Base-by-base conservation (phyloP, 1,140 invertebrate species). In the Panagrolaimus sp. region DNA sequence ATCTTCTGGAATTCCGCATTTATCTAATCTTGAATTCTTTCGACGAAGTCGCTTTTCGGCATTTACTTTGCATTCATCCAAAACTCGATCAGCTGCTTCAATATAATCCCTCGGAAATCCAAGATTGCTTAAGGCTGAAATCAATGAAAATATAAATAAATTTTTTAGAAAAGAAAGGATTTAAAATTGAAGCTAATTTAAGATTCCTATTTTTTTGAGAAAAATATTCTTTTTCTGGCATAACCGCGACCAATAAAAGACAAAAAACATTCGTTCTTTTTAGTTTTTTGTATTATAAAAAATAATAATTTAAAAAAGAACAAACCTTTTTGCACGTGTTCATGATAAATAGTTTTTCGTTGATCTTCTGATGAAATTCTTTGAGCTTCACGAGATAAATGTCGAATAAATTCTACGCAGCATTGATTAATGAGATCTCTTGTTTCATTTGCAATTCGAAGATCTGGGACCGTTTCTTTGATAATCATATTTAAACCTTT, bases 21-120 rank as follows among this genome's bases (percentile, higher is more conserved):
- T 84, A 70, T 84, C 82, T 21, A 83, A 72, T 24, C 81, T 71
- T 17, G 83, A 83, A 63, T 84, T 83, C 71, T 84, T 84, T 44
- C 83, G 73, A 73, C 79, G 79, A 48, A 81, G 46, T 63, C 79
- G 73, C 68, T 83, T 83, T 63, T 83, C 82, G 28, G 83, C 82
- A 26, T 77, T 76, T 7, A 80, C 75, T 65, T 80, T 79, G 66
- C 81, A 83, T 48, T 81, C 80, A 43, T 71, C 76, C 3, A 83
- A 65, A 14, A 79, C 79, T 21, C 74, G 74, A 62, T 83, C 76
- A 26, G 77, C 81, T 10, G 82, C 83, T 63, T 77, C 76, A 12
- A 73, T 70, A 63, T 80, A 83, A 64, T 76, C 74, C 17, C 15
- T 45, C 21, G 79, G 76, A 66, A 82, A 83, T 28, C 73, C 71